These are phyloP conservation scores for Alcis repandata DNA, from an alignment of 2,888 invertebrate genomes.

Conservation along the genomic window DNA sequence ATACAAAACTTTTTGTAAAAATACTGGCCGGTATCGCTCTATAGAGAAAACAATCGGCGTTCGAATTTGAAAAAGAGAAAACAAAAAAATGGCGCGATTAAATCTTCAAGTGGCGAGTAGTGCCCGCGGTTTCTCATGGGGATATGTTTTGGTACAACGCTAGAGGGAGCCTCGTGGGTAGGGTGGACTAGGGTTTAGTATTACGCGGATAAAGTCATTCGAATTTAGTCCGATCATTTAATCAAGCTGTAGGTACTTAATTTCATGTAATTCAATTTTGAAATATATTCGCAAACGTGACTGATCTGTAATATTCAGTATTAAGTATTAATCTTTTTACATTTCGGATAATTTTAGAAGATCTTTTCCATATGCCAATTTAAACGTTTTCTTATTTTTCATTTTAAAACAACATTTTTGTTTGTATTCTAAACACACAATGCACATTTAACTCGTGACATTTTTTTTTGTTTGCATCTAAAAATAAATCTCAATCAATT, in stretches of 20 bases:
- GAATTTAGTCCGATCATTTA: background rate
- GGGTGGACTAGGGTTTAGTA: slow-evolving; percentile 48
- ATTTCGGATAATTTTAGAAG: too few species aligned
- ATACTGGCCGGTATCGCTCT: slow-evolving; percentile 66
- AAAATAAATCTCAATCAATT: too few species aligned
- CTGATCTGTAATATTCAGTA: too few species aligned
- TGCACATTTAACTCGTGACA: too few species aligned
- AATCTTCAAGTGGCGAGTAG: slow-evolving; percentile 78
- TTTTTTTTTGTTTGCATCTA: too few species aligned
- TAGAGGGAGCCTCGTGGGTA: slow-evolving; percentile 73
- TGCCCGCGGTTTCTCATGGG: slow-evolving; percentile 83
- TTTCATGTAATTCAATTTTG: too few species aligned
- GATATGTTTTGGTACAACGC: slow-evolving; percentile 82
- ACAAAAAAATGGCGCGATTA: slow-evolving; percentile 84
- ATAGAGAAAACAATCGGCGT: slow-evolving; percentile 72
- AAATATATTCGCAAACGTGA: too few species aligned
- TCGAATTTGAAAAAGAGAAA: slow-evolving; percentile 66
- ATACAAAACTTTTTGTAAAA: slow-evolving; percentile 63
- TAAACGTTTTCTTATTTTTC: too few species aligned
- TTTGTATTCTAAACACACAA: too few species aligned
- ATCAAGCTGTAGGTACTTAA: background rate
- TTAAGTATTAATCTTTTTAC: too few species aligned
- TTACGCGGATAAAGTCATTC: slow-evolving; percentile 7
- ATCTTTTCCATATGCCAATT: too few species aligned
- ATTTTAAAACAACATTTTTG: too few species aligned